Percentiles rank a stretch among this genome's conserved stretches.
Conservation (phyloP, 2,888 invertebrate species). For the Saturnia pavonia region DNA sequence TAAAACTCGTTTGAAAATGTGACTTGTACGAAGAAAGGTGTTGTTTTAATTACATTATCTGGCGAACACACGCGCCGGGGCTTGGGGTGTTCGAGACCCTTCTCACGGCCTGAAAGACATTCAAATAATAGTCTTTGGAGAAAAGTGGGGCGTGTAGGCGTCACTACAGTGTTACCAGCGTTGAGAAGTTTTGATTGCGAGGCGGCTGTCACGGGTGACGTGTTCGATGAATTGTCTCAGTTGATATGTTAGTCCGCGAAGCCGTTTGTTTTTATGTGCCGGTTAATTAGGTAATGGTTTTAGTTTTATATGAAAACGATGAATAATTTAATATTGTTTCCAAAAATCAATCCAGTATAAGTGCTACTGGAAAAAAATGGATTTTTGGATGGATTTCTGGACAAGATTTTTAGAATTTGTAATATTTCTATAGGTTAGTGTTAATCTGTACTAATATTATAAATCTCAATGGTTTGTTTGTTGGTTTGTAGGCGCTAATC, state of each 20-base stretch:
- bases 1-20: slow-evolving; percentile 50
- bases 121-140: slow-evolving; percentile 79
- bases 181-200: slow-evolving; percentile 74
- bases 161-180: slow-evolving; percentile 34
- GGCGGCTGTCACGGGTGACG: slow-evolving; percentile 68
- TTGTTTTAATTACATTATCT: slow-evolving; percentile 83
- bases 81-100: slow-evolving; percentile 59
- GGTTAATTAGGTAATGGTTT: slow-evolving; percentile 16
- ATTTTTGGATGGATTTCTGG: no score
- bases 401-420: no score
- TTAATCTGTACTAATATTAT: no score
- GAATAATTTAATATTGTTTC: background rate
- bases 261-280: slow-evolving; percentile 45
- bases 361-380: no score
- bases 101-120: slow-evolving; percentile 80
- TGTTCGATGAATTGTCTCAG: slow-evolving; percentile 59
- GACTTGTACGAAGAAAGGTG: slow-evolving; percentile 75
- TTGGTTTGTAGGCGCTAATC: no score
- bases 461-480: no score
- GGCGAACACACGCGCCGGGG: slow-evolving; percentile 69
- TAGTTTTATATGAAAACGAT: background rate
- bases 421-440: no score
- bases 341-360: no score
- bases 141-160: slow-evolving; percentile 47
- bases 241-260: slow-evolving; percentile 16